A percentile compares a stretch with the other conserved stretches of the same genome.
phyloP scores from a whole-genome alignment of 2,888 invertebrate species.

The Temnothorax ravouxi region DNA sequence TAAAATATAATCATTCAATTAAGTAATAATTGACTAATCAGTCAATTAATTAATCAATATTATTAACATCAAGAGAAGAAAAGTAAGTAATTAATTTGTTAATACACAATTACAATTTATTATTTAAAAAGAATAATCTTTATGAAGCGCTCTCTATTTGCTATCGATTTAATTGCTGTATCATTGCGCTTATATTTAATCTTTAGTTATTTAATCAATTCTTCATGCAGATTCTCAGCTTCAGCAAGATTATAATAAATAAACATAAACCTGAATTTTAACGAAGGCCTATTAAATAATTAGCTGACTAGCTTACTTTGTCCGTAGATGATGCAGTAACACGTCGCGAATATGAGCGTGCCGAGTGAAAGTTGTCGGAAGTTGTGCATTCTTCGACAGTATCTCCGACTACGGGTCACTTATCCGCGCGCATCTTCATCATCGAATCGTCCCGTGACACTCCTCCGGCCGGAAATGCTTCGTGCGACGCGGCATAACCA shows the following conservation, averaged over 20 bases:
- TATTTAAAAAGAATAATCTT: background rate
- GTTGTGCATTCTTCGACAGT: constrained; percentile 25
- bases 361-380: constrained; percentile 28
- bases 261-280: background rate
- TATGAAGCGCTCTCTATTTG: background rate
- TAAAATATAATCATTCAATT: background rate
- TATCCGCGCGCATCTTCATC: constrained; percentile 18
- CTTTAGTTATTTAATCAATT: no score
- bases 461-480: constrained; percentile 20
- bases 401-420: constrained; percentile 26
- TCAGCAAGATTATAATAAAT: background rate
- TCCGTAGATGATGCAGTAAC: background rate
- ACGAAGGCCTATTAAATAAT: background rate
- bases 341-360: constrained; percentile 12
- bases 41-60: background rate
- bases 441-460: background rate
- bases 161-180: background rate
- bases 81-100: background rate
- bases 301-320: constrained; percentile 8
- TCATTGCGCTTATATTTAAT: background rate
- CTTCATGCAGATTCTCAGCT: background rate
- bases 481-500: constrained; percentile 47
- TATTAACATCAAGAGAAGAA: background rate
- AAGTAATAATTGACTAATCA: background rate
- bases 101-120: background rate